Evolutionary conservation across 2,113 vertebrate genomes (phyloP).

Genomic region (Ranitomeya variabilis): DNA sequence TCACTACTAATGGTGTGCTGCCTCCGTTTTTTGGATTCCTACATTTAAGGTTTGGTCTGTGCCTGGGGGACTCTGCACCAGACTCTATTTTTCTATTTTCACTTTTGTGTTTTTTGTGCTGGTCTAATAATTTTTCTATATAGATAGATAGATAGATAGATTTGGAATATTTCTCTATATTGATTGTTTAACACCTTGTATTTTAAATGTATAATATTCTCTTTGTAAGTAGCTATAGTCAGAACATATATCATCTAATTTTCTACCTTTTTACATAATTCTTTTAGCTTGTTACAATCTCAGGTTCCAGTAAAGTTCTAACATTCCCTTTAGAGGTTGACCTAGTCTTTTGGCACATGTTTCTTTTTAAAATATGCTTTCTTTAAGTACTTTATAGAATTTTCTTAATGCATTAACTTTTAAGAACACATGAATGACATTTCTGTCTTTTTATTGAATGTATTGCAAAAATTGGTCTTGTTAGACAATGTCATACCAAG

Average conservation of each 20-base stretch:
- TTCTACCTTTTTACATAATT: neutral
- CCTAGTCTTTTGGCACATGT: constrained; percentile 19
- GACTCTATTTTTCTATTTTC: too few species aligned
- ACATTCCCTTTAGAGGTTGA: constrained; percentile 6
- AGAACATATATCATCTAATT: neutral
- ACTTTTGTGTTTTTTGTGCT: too few species aligned
- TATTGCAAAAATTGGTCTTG: constrained; percentile 7
- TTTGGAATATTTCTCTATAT: too few species aligned
- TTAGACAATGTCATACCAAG: constrained; percentile 8
- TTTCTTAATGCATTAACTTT: constrained; percentile 22
- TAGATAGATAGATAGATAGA: too few species aligned
- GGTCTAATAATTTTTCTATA: too few species aligned
- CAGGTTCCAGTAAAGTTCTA: constrained; percentile 18
- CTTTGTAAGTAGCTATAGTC: neutral
- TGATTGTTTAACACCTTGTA: too few species aligned
- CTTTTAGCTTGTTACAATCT: neutral
- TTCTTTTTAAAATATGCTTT: constrained; percentile 32
- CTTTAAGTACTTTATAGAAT: constrained; percentile 38
- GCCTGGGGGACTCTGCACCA: too few species aligned
- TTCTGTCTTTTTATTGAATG: constrained; percentile 20
- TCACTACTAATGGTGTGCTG: too few species aligned
- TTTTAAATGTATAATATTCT: neutral
- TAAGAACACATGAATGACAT: constrained; percentile 43
- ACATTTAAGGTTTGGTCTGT: too few species aligned
- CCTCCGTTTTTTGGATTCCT: too few species aligned